Evolutionary conservation across 2,797 vertebrate genomes (phyloP).

Genomic region (Dallia pectoralis): DNA sequence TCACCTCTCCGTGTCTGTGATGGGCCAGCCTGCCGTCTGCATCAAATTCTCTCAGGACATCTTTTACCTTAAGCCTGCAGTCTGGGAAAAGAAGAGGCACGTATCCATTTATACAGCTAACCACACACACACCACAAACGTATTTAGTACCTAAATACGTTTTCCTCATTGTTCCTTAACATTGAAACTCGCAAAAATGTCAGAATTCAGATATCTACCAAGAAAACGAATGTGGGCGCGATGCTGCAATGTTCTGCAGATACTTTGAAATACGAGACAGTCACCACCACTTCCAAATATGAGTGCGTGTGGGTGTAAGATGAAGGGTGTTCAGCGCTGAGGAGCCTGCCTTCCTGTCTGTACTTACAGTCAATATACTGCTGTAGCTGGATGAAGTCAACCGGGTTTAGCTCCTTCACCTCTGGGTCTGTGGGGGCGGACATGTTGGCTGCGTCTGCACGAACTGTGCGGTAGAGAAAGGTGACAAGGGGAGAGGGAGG

Average conservation of each 20-base stretch:
- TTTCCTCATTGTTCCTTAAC: background rate
- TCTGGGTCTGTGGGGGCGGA: constrained; percentile 70
- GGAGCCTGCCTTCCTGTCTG: constrained; percentile 46
- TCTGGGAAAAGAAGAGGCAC: constrained; percentile 69
- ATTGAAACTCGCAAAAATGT: background rate
- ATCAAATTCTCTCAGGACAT: constrained; percentile 85
- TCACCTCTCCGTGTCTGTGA: constrained; percentile 86
- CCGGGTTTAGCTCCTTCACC: constrained; percentile 85
- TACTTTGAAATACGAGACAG: constrained; percentile 40
- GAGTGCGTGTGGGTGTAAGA: constrained; percentile 33
- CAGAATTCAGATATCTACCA: background rate
- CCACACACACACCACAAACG: constrained; percentile 14
- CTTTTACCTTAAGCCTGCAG: constrained; percentile 88
- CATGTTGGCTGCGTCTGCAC: constrained; percentile 67
- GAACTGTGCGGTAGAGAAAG: constrained; percentile 41
- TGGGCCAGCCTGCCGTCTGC: constrained; percentile 77
- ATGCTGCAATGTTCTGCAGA: constrained; percentile 17
- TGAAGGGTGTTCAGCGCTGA: constrained; percentile 50
- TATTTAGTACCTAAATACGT: background rate
- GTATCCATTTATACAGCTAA: constrained; percentile 38
- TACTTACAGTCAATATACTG: constrained; percentile 94
- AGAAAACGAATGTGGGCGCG: constrained; percentile 11
- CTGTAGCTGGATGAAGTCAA: constrained; percentile 91
- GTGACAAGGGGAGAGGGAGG: constrained; percentile 12
- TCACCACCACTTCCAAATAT: constrained; percentile 51